A percentile compares a stretch with the other conserved stretches of the same genome.
These are phyloP conservation scores for Cylloceria caligata DNA, from an alignment of 2,888 invertebrate genomes.

Conservation along the genomic window DNA sequence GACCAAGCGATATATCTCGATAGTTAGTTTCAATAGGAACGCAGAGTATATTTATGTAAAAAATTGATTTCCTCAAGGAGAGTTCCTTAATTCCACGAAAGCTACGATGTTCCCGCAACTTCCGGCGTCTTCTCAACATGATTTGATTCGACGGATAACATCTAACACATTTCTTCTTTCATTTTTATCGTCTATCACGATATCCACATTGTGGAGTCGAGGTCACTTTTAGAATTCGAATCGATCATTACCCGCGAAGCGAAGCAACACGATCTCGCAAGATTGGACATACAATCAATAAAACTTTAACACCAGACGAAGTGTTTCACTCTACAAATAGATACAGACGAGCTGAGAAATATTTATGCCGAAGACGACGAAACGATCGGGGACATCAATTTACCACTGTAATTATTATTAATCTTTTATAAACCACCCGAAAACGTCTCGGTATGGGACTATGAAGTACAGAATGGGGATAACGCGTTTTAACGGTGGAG, in stretches of 20 bases:
- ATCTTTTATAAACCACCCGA: not conserved
- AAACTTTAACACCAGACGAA: constrained; percentile 39
- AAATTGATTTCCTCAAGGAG: constrained; percentile 40
- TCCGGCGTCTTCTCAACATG: constrained; percentile 74
- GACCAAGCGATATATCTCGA: constrained; percentile 52
- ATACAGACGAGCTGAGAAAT: not conserved
- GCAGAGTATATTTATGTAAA: constrained; percentile 26
- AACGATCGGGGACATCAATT: not conserved
- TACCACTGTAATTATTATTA: not conserved
- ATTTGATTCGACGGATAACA: constrained; percentile 80
- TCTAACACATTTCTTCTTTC: not conserved
- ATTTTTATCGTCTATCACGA: constrained; percentile 77
- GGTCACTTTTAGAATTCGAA: constrained; percentile 37
- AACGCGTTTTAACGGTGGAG: too few species aligned
- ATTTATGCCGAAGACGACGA: not conserved
- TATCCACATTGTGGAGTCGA: constrained; percentile 77
- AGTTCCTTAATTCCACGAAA: constrained; percentile 71
- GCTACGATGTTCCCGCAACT: constrained; percentile 73
- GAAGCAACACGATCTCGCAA: constrained; percentile 20
- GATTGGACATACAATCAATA: constrained; percentile 26
- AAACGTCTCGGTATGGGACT: too few species aligned
- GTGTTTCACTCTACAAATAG: constrained; percentile 67
- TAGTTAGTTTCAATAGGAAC: constrained; percentile 3
- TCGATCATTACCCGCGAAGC: constrained; percentile 63
- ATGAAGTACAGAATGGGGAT: too few species aligned